Evolutionary conservation across 2,797 vertebrate species (phyloP).

Genomic region (Glossophaga mutica): DNA sequence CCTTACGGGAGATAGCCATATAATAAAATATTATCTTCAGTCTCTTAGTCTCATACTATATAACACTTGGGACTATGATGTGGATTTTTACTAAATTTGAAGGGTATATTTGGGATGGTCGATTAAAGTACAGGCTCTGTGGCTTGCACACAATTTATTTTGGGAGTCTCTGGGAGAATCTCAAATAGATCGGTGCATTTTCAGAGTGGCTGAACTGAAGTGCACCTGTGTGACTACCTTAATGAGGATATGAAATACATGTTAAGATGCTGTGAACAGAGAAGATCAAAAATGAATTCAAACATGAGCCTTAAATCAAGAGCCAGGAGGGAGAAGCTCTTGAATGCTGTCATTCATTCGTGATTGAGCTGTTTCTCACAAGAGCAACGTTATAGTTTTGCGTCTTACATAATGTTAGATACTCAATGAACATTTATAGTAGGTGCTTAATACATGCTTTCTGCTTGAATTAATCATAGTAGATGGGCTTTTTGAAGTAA

Average conservation of each 20-base stretch:
- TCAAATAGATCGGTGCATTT: background rate
- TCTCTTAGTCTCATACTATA: slow-evolving; percentile 1
- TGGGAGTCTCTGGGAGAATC: background rate
- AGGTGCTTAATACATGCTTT: background rate
- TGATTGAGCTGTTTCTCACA: background rate
- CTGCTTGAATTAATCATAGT: background rate
- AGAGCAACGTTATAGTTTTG: background rate
- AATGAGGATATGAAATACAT: background rate
- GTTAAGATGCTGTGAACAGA: background rate
- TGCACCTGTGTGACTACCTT: background rate
- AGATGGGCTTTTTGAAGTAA: background rate
- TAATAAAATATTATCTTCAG: background rate
- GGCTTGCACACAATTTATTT: background rate
- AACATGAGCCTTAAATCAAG: background rate
- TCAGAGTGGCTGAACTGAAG: background rate
- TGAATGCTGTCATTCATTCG: background rate
- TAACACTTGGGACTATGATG: background rate
- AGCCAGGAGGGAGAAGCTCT: background rate
- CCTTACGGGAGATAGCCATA: background rate
- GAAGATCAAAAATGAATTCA: background rate
- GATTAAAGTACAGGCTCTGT: background rate
- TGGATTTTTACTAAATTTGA: background rate
- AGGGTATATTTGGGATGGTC: background rate
- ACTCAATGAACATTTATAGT: background rate
- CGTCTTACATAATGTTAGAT: background rate